Conservation (phyloP, 2,888 invertebrate species). For the Acanthopleura granulata region DNA sequence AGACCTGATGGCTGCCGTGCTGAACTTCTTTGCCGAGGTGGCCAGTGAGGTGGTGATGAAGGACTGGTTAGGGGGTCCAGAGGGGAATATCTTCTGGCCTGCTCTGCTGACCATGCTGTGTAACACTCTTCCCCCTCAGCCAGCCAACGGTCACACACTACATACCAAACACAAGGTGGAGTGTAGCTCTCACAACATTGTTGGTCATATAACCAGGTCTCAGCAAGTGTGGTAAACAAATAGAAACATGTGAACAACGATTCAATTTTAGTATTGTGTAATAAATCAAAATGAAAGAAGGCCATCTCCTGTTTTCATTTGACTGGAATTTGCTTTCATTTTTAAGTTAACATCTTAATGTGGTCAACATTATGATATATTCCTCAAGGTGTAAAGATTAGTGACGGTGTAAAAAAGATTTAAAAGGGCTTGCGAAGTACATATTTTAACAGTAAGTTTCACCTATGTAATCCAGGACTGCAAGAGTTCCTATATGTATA, state of each 20-base stretch:
- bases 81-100: conserved; percentile 88
- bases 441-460: no score
- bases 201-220: neutral
- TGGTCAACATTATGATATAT: no score
- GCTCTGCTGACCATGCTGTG: conserved; percentile 80
- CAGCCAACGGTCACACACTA: conserved; percentile 14
- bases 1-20: conserved; percentile 67
- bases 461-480: no score
- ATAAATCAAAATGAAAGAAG: no score
- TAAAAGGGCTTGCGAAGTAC: no score
- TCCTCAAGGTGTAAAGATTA: no score
- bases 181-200: neutral
- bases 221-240: neutral
- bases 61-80: conserved; percentile 86
- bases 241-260: neutral
- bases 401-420: no score
- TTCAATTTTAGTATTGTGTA: no score
- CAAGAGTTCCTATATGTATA: no score
- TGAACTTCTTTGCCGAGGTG: conserved; percentile 86
- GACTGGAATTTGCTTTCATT: no score
- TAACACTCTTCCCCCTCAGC: conserved; percentile 50
- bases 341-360: no score
- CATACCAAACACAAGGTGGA: conserved; percentile 27
- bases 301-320: no score
- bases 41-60: conserved; percentile 83